Evolutionary conservation across 2,797 vertebrate genomes (phyloP), one percentile per base, ranked within the genome.

Genomic region (Mastacembelus armatus): DNA sequence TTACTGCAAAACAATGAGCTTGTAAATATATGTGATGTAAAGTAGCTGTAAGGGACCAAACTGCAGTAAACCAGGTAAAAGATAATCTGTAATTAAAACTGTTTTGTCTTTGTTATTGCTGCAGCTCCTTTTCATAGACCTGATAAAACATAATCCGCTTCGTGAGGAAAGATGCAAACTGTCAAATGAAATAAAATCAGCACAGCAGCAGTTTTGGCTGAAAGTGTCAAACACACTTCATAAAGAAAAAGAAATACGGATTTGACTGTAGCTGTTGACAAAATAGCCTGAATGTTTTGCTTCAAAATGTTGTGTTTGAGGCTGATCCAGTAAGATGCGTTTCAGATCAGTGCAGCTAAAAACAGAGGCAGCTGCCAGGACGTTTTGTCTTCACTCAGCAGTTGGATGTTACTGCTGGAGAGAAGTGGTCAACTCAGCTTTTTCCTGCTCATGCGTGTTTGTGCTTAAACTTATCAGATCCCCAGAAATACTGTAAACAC

Each of bases 351-450:
- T 5, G 7, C 43, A 44, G 77, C 75, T 77, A 30, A 78, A 83
- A 76, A 36, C 54, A 4, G 58, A 77, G 63, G 6, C 10, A 9
- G 44, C 67, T 62, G 89, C 77, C 71, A 76, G 66, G 63, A 56
- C 7, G 19, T 12, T 84, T 83, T 66, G 61, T 80, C 83, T 74
- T 51, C 39, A 12, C 78, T 84, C 83, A 88, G 83, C 83, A 84
- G 61, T 78, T 78, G 72, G 77, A 77, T 82, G 55, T 38, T 7
- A 4, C 49, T 29, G 60, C 68, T 48, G 69, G 29, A 51, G 50
- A 71, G 71, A 88, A 88, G 71, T 66, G 69, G 73, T 78, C 83
- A 58, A 47, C 66, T 87, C 81, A 80, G 88, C 83, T 76, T 51
- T 80, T 77, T 81, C 26, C 35, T 9, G 21, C 7, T 27, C 24